phyloP scores from a whole-genome alignment of 1,140 invertebrate species.

The Hestina assimilis region DNA sequence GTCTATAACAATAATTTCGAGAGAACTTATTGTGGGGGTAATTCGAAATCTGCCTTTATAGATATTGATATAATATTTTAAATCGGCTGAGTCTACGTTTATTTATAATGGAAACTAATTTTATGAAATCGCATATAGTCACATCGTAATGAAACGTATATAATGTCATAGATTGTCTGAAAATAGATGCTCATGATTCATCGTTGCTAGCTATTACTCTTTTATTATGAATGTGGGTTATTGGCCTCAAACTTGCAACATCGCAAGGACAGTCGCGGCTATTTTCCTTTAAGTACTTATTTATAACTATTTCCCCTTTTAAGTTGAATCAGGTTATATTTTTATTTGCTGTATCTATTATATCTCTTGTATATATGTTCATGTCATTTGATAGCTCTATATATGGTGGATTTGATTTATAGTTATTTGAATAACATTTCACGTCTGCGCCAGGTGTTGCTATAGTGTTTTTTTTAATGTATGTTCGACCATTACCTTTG shows the following conservation, averaged over 20 bases:
- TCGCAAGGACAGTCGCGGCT: constrained; percentile 15
- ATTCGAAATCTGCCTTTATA: too few species aligned
- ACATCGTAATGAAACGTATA: not conserved
- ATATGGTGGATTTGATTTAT: constrained; percentile 1
- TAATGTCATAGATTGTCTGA: constrained; percentile 7
- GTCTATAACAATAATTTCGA: too few species aligned
- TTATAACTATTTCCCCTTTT: constrained; percentile 14
- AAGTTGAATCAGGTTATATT: constrained; percentile 4
- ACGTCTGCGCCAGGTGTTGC: constrained; percentile 9
- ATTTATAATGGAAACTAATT: too few species aligned
- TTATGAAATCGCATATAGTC: too few species aligned
- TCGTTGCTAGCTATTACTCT: constrained; percentile 16
- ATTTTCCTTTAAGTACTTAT: constrained; percentile 9
- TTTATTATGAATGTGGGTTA: constrained; percentile 24
- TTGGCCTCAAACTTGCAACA: constrained; percentile 23
- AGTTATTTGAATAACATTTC: constrained; percentile 17
- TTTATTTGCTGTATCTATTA: constrained; percentile 2
- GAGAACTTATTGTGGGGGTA: too few species aligned
- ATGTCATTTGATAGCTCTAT: not conserved
- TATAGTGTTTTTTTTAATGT: not conserved
- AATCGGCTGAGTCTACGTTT: too few species aligned
- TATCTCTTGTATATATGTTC: not conserved
- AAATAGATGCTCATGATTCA: constrained; percentile 17
- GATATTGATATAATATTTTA: too few species aligned
- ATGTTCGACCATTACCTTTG: constrained; percentile 6